Conservation (phyloP, 2,113 vertebrate species). For the Circaetus gallicus region DNA sequence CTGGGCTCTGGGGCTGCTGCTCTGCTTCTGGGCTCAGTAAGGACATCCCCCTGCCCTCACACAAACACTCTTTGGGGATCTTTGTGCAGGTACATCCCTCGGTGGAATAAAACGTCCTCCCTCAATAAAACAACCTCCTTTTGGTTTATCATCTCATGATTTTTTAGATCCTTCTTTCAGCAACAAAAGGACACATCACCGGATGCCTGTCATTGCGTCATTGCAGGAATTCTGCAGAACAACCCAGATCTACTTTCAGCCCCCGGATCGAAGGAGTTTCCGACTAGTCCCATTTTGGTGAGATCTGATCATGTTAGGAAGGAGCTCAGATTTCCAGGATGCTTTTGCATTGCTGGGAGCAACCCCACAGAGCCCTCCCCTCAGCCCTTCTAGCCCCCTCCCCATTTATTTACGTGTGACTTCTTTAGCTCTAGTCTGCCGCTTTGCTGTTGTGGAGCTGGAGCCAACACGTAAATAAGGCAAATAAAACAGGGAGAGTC, state of each 20-base stretch:
- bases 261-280: background rate
- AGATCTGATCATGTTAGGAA: background rate
- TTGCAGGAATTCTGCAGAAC: background rate
- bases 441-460: background rate
- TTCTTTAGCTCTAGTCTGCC: background rate
- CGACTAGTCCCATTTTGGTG: background rate
- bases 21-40: background rate
- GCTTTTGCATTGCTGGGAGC: background rate
- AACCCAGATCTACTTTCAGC: fast-evolving
- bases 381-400: background rate
- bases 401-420: background rate
- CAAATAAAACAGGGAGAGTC: background rate
- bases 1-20: background rate
- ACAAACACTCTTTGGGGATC: background rate
- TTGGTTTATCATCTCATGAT: background rate
- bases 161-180: background rate
- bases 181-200: background rate
- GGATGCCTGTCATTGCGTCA: background rate
- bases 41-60: background rate
- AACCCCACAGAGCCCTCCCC: background rate
- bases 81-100: background rate
- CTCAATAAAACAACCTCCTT: background rate
- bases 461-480: background rate
- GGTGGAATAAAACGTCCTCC: background rate
- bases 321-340: background rate